phyloP scores from a whole-genome alignment of 2,797 vertebrate species.

The Premnoplex brunnescens region DNA sequence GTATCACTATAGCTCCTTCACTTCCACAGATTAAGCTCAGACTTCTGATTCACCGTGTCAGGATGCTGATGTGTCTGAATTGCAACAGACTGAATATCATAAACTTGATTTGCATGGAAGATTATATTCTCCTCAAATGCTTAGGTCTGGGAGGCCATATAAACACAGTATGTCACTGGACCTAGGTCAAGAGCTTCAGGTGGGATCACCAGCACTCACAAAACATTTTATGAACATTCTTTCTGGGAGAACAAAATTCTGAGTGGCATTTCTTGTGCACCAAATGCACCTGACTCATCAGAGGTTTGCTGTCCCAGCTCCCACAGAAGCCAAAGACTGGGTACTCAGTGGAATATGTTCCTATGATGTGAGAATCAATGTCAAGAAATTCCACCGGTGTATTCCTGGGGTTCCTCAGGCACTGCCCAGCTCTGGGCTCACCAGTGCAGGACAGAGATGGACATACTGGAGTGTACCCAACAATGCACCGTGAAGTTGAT shows the following conservation, averaged over 20 bases:
- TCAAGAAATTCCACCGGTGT: not conserved
- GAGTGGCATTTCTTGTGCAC: not conserved
- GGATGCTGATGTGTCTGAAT: not conserved
- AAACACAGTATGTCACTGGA: not conserved
- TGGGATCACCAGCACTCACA: not conserved
- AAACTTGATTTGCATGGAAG: not conserved
- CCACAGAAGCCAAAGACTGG: not conserved
- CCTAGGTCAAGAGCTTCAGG: not conserved
- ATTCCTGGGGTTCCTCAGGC: not conserved
- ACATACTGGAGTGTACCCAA: not conserved
- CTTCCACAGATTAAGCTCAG: not conserved
- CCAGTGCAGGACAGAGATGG: not conserved
- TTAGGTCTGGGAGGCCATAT: not conserved
- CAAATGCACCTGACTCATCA: not conserved
- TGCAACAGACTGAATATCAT: not conserved
- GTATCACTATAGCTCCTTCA: not conserved
- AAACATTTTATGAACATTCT: not conserved
- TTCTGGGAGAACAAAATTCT: not conserved
- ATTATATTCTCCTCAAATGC: not conserved
- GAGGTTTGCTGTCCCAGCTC: not conserved
- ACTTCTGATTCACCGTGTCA: not conserved
- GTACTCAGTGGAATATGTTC: not conserved
- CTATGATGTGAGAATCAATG: not conserved
- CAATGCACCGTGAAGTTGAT: accelerated
- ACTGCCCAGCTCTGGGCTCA: not conserved